These are phyloP conservation scores for Zaprionus lachaisei DNA, from an alignment of 1,140 invertebrate species.

Conservation along the genomic window DNA sequence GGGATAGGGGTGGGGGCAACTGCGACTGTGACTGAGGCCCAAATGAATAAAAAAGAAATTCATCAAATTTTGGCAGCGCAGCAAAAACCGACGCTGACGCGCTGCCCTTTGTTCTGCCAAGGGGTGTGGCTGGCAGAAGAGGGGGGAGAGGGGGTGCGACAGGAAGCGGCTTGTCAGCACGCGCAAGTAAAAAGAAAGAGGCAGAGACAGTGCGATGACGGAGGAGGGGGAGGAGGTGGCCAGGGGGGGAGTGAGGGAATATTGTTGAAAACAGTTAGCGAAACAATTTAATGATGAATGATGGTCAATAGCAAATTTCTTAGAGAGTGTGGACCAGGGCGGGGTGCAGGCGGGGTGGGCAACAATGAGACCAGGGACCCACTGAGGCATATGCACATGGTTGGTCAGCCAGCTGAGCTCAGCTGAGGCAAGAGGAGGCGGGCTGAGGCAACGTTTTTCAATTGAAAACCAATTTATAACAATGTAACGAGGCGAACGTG, in stretches of 20 bases:
- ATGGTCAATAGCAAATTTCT: constrained; percentile 71
- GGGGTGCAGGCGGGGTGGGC: not conserved
- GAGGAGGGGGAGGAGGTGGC: not conserved
- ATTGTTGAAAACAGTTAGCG: constrained; percentile 77
- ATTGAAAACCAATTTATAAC: constrained; percentile 63
- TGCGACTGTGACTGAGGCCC: not conserved
- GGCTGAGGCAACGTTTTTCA: constrained; percentile 40
- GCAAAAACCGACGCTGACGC: constrained; percentile 47
- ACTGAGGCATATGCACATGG: constrained; percentile 56
- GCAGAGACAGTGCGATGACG: not conserved
- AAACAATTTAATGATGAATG: constrained; percentile 82
- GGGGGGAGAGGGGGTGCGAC: not conserved
- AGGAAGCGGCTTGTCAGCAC: constrained; percentile 78
- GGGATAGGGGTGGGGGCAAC: not conserved
- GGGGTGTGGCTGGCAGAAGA: not conserved
- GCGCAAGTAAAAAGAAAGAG: constrained; percentile 39
- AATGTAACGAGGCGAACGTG: constrained; percentile 23
- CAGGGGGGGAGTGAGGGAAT: constrained; percentile 10
- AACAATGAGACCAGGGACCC: constrained; percentile 14
- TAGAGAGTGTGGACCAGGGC: constrained; percentile 15
- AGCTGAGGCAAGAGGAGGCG: constrained; percentile 1
- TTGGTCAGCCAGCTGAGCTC: constrained; percentile 49
- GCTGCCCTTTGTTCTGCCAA: constrained; percentile 39
- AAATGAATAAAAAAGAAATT: constrained; percentile 81
- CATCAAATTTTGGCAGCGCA: constrained; percentile 76